Conservation (phyloP, 2,797 vertebrate genomes). For the Anguilla megastoma region DNA sequence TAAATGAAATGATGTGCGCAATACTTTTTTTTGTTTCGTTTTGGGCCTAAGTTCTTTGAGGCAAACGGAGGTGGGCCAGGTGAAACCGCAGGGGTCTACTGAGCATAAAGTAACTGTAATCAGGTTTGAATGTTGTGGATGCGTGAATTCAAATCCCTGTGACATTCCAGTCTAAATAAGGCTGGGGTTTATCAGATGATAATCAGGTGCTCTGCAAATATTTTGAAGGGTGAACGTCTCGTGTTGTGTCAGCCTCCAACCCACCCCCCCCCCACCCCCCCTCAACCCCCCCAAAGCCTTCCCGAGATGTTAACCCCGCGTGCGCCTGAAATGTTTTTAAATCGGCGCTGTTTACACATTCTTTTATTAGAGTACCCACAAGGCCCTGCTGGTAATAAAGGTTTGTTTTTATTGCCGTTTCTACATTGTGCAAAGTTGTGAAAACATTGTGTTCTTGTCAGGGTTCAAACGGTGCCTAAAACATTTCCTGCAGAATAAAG, state of each 20-base stretch:
- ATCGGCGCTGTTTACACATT: background rate
- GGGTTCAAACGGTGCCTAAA: background rate
- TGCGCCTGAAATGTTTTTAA: background rate
- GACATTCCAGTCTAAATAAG: constrained; percentile 59
- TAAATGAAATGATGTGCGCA: constrained; percentile 6
- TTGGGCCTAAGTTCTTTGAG: background rate
- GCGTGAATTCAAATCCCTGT: constrained; percentile 49
- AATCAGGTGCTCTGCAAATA: constrained; percentile 65
- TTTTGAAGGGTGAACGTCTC: constrained; percentile 51
- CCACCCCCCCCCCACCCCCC: background rate
- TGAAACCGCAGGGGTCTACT: background rate
- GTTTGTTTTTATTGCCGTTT: background rate
- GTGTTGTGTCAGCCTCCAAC: background rate
- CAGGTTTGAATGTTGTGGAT: constrained; percentile 27
- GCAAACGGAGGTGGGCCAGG: background rate
- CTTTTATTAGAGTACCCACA: background rate
- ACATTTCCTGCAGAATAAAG: background rate
- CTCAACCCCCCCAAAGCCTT: background rate
- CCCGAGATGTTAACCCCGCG: background rate
- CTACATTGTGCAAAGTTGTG: background rate
- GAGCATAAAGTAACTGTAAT: constrained; percentile 23
- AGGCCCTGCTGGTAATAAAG: background rate
- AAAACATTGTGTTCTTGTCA: background rate
- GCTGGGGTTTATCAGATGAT: constrained; percentile 59
- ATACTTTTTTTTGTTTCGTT: background rate